Evolutionary conservation across 1,140 invertebrate species (phyloP), one percentile per base, ranked within the genome.

Genomic region (Drosophila pallidifrons): DNA sequence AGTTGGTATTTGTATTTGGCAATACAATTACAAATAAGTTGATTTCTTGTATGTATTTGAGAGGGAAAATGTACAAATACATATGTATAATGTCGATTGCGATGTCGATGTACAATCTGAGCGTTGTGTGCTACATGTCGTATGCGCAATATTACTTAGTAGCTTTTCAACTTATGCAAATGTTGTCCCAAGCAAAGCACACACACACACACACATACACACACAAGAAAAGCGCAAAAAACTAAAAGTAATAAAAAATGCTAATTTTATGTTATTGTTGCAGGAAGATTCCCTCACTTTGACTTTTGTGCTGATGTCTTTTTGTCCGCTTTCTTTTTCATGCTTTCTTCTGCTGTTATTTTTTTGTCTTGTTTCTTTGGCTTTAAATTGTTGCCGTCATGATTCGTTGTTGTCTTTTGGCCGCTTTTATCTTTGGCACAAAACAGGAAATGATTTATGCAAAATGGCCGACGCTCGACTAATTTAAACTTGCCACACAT

Each of bases 241-340:
- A 87, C 82, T 87, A 88, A 86, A 88, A 87, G 79, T 83, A 87
- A 88, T 87, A 87, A 83, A 89, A 89, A 83, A 88, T 88, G 85
- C 83, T 83, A 88, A 88, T 88, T 88, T 88, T 77, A 89, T 88
- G 80, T 89, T 88, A 89, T 88, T 88, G 77, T 83, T 88, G 80
- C 63, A 82, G 76, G 72, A 69, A 47, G 74, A 77, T 83, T 77
- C 38, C 32, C 61, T 41, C 16, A 60, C 65, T 77, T 80, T 83
- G 80, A 68, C 58, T 13, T 74, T 72, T 64, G 63, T 70, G 32
- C 49, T 71, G 59, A 47, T 72, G 47, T 64, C 45, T 67, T 49
- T 80, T 74, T 80, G 68, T 80, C 58, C 71, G 61, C 76, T 58
- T 73, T 76, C 64, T 67, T 45, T 63, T 51, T 47, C 68, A 54